Evolutionary conservation across 2,113 vertebrate species (phyloP), one percentile per base, ranked within the genome.

Genomic region (Cariama cristata): DNA sequence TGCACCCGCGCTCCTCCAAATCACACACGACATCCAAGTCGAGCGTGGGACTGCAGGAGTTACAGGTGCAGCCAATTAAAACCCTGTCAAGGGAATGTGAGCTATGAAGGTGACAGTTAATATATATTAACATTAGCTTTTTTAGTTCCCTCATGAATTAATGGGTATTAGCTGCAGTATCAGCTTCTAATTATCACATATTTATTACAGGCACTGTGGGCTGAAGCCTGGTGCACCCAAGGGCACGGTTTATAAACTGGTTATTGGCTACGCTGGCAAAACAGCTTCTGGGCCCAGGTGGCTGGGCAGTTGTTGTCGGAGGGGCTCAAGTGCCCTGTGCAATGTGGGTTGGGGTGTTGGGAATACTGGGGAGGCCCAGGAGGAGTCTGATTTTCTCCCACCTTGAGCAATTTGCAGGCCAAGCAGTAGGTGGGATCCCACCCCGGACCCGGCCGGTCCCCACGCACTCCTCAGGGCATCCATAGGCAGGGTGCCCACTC

Each of bases 101-200:
- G 62, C 6, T 58, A 66, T 75, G 85, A 94, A 71, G 55, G 66
- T 77, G 60, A 94, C 26, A 80, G 63, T 72, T 69, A 90, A 86
- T 83, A 81, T 62, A 55, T 59, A 86, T 84, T 82, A 82, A 79
- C 69, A 63, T 23, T 76, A 66, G 14, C 11, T 79, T 94, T 89
- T 92, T 95, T 58, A 75, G 68, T 92, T 97, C 73, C 69, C 50
- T 83, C 23, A 16, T 74, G 38, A 95, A 92, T 89, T 96, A 93
- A 88, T 16, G 81, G 32, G 5, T 86, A 84, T 63, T 95, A 87
- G 38, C 71, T 93, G 64, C 47, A 82, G 55, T 66, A 77, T 58
- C 62, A 93, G 62, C 67, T 96, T 95, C 67, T 96, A 96, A 92
- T 94, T 93, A 85, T 53, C 49, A 14, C 42, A 40, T 19, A 58